Evolutionary conservation across 2,113 vertebrate genomes (phyloP), one percentile per base, ranked within the genome.

Genomic region (Pardalotus punctatus): DNA sequence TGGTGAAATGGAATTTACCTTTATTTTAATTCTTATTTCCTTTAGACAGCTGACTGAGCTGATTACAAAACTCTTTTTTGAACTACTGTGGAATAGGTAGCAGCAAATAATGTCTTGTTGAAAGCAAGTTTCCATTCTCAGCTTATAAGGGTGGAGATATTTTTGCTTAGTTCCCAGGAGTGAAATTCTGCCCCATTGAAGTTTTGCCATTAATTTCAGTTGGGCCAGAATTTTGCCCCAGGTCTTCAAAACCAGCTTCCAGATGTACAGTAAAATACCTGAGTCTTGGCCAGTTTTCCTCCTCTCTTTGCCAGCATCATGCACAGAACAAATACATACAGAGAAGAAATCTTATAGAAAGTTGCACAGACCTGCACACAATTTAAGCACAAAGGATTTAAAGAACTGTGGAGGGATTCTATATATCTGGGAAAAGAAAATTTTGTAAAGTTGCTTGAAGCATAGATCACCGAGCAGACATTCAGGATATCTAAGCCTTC

Each of bases 181-280:
- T 95, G 90, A 93, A 97, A 97, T 81, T 77, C 86, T 95, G 90
- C 42, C 86, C 67, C 67, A 90, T 6, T 94, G 95, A 95, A 92
- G 86, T 83, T 88, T 81, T 90, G 79, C 47, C 88, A 86, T 92
- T 93, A 86, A 81, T 81, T 95, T 95, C 87, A 81, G 35, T 90
- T 90, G 71, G 71, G 67, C 79, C 90, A 83, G 79, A 88, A 83
- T 86, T 94, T 92, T 0, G 11, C 79, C 88, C 38, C 72, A 92
- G 88, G 94, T 93, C 79, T 94, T 90, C 71, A 90, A 94, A 94
- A 81, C 24, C 71, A 66, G n/a, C 47, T 97, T 95, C 86, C 95
- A 96, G 60, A 95, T 93, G 88, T 83, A 94, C 33, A 50, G 57
- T 71, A 72, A 93, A 94, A 95, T 97, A 95, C 86, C 92, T 93